phyloP scores from a whole-genome alignment of 2,797 vertebrate species.

The Sylvia borin region DNA sequence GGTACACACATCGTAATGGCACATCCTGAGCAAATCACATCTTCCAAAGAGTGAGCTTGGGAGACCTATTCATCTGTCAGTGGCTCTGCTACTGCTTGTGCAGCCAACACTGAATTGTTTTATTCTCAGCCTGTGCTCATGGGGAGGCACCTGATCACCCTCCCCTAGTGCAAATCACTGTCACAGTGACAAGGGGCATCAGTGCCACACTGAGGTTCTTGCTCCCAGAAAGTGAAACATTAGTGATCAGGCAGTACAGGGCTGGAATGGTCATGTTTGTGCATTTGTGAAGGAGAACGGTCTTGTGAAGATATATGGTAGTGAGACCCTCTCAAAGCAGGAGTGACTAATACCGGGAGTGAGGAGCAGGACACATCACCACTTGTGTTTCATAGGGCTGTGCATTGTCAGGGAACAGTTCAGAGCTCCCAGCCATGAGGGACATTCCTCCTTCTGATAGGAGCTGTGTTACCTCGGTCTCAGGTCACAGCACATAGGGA shows the following conservation, averaged over 20 bases:
- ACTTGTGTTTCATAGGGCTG: rapidly evolving
- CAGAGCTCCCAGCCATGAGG: not conserved
- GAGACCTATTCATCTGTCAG: not conserved
- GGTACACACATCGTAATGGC: not conserved
- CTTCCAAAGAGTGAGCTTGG: not conserved
- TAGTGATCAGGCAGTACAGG: not conserved
- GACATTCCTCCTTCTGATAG: rapidly evolving
- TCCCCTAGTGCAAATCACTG: not conserved
- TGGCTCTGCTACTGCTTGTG: not conserved
- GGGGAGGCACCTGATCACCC: not conserved
- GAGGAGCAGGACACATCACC: not conserved
- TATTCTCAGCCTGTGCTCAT: not conserved
- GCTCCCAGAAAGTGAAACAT: not conserved
- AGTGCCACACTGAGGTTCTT: not conserved
- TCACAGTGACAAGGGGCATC: not conserved
- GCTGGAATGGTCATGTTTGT: not conserved
- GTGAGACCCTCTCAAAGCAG: not conserved
- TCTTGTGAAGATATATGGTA: not conserved
- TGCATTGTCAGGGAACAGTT: not conserved
- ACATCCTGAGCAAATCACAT: not conserved
- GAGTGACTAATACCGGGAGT: not conserved
- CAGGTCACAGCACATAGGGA: not conserved
- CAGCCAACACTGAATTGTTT: not conserved
- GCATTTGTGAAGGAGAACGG: not conserved
- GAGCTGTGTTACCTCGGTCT: not conserved